These are phyloP conservation scores for Anthonomus grandis DNA, from an alignment of 1,140 invertebrate species.

Conservation along the genomic window DNA sequence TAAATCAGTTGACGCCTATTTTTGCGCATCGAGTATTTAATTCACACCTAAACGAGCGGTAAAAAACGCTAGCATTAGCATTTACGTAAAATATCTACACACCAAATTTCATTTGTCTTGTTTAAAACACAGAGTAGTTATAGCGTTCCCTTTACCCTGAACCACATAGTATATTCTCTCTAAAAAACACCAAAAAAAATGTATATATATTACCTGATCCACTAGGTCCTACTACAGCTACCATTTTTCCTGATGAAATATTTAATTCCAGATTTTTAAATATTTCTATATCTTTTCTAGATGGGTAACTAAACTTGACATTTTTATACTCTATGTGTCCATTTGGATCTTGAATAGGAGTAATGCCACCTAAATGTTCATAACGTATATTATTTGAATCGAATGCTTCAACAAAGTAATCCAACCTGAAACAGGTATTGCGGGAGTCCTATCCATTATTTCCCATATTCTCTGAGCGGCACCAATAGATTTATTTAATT, in stretches of 20 bases:
- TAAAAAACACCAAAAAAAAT: background rate
- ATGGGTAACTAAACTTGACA: slow-evolving; percentile 65
- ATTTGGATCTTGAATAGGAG: slow-evolving; percentile 50
- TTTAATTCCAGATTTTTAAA: slow-evolving; percentile 68
- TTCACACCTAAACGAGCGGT: too few relatives aligned
- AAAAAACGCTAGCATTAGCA: too few relatives aligned
- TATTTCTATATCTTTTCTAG: slow-evolving; percentile 60
- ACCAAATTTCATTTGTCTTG: too few relatives aligned
- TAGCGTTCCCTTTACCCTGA: background rate
- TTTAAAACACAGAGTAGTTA: background rate
- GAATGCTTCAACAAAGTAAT: slow-evolving; percentile 35
- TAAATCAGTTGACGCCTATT: too few relatives aligned
- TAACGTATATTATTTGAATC: slow-evolving; percentile 16
- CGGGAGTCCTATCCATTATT: slow-evolving; percentile 77
- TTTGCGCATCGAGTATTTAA: too few relatives aligned
- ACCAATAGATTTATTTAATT: slow-evolving; percentile 90
- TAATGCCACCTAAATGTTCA: slow-evolving; percentile 54
- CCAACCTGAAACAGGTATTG: slow-evolving; percentile 66
- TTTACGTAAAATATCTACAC: too few relatives aligned
- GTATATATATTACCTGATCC: slow-evolving; percentile 71
- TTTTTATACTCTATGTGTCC: slow-evolving; percentile 72
- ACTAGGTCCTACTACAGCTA: slow-evolving; percentile 79
- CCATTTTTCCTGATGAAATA: slow-evolving; percentile 66
- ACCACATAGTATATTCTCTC: background rate
- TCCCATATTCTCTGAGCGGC: slow-evolving; percentile 87